Conservation (phyloP, 2,888 invertebrate species). For the Actias luna region DNA sequence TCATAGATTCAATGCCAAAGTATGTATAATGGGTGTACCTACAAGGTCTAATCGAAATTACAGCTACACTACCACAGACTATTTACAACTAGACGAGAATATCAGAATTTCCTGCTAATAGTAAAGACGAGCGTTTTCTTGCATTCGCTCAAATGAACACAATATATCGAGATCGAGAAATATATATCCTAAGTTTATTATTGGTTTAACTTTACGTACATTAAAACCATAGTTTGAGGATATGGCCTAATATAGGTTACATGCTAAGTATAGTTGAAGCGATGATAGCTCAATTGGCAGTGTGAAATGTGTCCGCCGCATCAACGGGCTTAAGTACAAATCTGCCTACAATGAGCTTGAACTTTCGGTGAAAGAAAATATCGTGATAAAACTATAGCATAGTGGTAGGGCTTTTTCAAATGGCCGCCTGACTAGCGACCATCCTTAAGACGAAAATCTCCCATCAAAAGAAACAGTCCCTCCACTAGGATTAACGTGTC, state of each 20-base stretch:
- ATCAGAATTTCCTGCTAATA: background rate
- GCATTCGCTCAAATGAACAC: background rate
- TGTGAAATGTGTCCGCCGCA: too few species aligned
- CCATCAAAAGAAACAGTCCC: background rate
- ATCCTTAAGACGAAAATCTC: background rate
- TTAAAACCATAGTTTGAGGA: too few species aligned
- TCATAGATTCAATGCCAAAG: conserved; percentile 14
- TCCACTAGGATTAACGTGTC: background rate
- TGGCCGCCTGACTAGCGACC: background rate
- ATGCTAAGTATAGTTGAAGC: too few species aligned
- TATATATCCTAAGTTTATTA: background rate
- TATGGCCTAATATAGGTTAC: too few species aligned
- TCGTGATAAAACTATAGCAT: too few species aligned
- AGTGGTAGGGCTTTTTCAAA: too few species aligned
- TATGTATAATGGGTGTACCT: background rate
- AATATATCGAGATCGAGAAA: background rate
- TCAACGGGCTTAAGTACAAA: too few species aligned
- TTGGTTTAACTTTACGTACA: background rate
- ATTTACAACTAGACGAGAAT: background rate
- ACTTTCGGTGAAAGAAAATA: too few species aligned
- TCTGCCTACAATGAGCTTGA: too few species aligned
- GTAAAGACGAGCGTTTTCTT: too few species aligned
- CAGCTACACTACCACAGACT: background rate
- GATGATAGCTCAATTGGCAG: too few species aligned
- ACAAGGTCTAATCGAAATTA: conserved; percentile 13